Percentiles rank a stretch among this genome's conserved stretches.
These are phyloP conservation scores for Aphelenchoides bicaudatus DNA, from an alignment of 2,888 invertebrate species.

Conservation along the genomic window DNA sequence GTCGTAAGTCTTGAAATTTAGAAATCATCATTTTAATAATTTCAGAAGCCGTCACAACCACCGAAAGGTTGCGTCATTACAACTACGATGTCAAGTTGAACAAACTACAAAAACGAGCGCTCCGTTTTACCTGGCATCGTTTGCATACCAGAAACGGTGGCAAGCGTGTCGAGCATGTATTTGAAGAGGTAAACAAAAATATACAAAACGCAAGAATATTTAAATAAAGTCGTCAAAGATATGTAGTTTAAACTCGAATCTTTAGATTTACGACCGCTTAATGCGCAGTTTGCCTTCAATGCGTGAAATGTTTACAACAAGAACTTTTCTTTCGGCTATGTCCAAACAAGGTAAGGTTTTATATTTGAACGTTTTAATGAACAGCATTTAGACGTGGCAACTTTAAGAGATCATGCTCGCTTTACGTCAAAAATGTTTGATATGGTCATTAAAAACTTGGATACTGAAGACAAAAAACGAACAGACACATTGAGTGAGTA, in stretches of 20 bases:
- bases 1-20: conserved; percentile 19
- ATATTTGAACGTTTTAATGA: no score
- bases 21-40: not conserved
- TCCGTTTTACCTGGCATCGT: conserved; percentile 58
- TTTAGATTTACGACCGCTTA: conserved; percentile 48
- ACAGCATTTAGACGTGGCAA: no score
- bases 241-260: no score
- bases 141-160: conserved; percentile 58
- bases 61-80: conserved; percentile 42
- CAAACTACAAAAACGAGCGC: conserved; percentile 55
- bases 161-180: conserved; percentile 57
- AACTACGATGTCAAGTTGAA: conserved; percentile 55
- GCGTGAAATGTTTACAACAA: conserved; percentile 57
- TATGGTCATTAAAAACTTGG: conserved; percentile 54
- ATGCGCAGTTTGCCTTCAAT: conserved; percentile 45
- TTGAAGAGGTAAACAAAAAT: conserved; percentile 47
- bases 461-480: conserved; percentile 48
- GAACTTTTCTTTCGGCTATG: conserved; percentile 58
- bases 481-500: conserved; percentile 51
- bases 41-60: conserved; percentile 17
- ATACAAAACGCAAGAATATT: conserved; percentile 7
- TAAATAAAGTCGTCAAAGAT: not conserved
- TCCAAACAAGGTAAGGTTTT: no score
- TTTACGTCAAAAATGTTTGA: conserved; percentile 56
- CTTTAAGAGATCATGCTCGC: conserved; percentile 53